phyloP scores from a whole-genome alignment of 2,888 invertebrate species.

The Agrochola litura region DNA sequence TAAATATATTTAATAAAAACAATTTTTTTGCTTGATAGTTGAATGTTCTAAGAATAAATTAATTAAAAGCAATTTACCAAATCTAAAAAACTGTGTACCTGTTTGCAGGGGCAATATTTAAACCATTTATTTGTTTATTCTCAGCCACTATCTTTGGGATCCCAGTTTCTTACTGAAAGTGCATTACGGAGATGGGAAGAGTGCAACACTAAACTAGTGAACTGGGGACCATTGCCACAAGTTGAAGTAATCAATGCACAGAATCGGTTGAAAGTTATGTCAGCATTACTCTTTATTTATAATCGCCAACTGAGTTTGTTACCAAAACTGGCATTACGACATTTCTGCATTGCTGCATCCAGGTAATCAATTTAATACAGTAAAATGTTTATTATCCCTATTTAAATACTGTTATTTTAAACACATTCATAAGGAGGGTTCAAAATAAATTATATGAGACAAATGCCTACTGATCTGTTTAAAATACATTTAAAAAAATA shows the following conservation, averaged over 20 bases:
- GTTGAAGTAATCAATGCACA: conserved; percentile 97
- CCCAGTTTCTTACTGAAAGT: conserved; percentile 95
- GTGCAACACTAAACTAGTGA: conserved; percentile 96
- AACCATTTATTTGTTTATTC: conserved; percentile 61
- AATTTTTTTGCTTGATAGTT: neutral
- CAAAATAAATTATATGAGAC: neutral
- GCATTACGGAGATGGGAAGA: conserved; percentile 96
- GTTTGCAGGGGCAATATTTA: neutral
- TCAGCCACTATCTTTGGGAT: conserved; percentile 94
- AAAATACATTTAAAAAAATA: too few relatives aligned
- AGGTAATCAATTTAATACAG: conserved; percentile 87
- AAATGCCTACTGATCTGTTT: too few relatives aligned
- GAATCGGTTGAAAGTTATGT: conserved; percentile 97
- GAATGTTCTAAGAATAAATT: neutral
- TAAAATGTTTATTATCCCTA: neutral
- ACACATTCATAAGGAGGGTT: neutral
- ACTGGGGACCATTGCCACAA: conserved; percentile 97
- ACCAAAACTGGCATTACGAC: conserved; percentile 94
- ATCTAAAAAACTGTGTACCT: neutral
- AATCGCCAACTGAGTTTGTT: conserved; percentile 96
- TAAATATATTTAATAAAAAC: neutral
- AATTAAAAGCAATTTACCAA: neutral
- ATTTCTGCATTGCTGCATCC: conserved; percentile 95
- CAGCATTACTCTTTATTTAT: conserved; percentile 96
- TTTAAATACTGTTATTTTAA: neutral